Percentiles rank a stretch among this genome's conserved stretches.
Evolutionary conservation across 2,113 vertebrate species (phyloP).

Genomic region (Rhagologus leucostigma): DNA sequence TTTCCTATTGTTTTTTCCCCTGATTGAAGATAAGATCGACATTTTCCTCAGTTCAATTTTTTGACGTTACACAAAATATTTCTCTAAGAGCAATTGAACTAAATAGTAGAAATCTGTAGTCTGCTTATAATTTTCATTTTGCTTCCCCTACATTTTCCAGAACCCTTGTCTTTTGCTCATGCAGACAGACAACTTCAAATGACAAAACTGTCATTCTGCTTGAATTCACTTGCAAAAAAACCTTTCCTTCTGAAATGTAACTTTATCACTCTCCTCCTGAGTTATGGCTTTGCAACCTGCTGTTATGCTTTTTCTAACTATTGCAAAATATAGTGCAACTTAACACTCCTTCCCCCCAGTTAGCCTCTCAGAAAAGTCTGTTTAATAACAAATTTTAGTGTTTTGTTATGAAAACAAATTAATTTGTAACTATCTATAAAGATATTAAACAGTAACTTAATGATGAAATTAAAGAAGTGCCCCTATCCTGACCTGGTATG

Average conservation of each 20-base stretch:
- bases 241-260: not conserved
- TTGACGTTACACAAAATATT: not conserved
- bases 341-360: not conserved
- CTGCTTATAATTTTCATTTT: not conserved
- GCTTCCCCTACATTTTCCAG: not conserved
- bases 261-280: not conserved
- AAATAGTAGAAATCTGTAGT: not conserved
- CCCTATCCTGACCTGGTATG: not conserved
- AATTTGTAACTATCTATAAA: not conserved
- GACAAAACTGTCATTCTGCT: not conserved
- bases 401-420: not conserved
- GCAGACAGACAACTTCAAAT: not conserved
- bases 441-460: not conserved
- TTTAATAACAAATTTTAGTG: not conserved
- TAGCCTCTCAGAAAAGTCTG: not conserved
- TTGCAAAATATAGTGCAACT: not conserved
- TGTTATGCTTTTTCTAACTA: not conserved
- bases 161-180: not conserved
- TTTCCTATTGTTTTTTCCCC: not conserved
- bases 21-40: not conserved
- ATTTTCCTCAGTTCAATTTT: not conserved
- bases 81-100: not conserved
- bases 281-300: not conserved
- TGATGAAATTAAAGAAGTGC: not conserved
- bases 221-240: not conserved